Percentiles rank a stretch among this genome's conserved stretches.
These are phyloP conservation scores for Glareola pratincola DNA, from an alignment of 2,113 vertebrate genomes.

Conservation along the genomic window DNA sequence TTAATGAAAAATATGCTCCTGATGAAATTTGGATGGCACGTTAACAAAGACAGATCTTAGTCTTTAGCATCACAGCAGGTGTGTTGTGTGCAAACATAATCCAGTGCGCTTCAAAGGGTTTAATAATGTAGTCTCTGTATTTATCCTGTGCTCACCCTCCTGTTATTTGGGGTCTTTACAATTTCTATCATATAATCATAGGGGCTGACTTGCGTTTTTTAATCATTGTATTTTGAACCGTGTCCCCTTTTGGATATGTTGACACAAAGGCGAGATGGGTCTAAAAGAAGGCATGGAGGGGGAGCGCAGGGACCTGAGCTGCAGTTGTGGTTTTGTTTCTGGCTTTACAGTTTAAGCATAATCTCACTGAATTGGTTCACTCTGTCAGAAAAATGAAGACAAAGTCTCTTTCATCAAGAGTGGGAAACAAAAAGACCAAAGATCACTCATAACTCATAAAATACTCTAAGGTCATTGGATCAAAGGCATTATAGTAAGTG, in stretches of 20 bases:
- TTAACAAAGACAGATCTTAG: slow-evolving; percentile 34
- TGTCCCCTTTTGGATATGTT: neutral
- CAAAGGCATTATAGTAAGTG: neutral
- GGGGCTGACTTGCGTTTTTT: neutral
- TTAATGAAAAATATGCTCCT: slow-evolving; percentile 45
- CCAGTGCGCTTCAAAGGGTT: neutral
- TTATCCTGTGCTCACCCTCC: neutral
- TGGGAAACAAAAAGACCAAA: neutral
- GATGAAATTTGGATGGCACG: neutral
- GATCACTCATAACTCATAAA: neutral
- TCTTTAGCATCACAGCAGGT: slow-evolving; percentile 19
- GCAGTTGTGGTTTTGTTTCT: neutral
- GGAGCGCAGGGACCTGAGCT: neutral
- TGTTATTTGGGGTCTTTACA: neutral
- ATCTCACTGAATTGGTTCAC: neutral
- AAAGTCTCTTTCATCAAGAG: neutral
- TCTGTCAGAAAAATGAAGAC: neutral
- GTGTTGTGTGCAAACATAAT: neutral
- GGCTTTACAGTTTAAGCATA: neutral
- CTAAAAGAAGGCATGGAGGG: neutral
- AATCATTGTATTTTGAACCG: neutral
- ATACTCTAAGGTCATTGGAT: neutral
- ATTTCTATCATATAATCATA: neutral
- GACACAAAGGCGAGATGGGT: neutral
- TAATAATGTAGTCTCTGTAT: neutral